A percentile compares a stretch with the other conserved stretches of the same genome.
phyloP scores from a whole-genome alignment of 2,888 invertebrate genomes.

The Anthrax anthrax region DNA sequence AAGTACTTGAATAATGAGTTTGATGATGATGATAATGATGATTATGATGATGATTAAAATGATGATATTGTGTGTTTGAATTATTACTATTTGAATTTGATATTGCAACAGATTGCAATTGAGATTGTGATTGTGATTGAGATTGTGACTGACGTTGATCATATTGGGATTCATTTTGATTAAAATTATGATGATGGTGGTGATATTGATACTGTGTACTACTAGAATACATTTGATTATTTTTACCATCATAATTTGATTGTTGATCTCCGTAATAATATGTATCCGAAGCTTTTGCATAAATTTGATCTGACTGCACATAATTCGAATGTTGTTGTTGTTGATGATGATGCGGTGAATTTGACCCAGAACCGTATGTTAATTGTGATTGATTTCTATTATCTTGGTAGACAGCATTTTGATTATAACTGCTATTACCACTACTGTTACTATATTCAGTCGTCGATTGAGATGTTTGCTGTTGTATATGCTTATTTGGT shows the following conservation, averaged over 20 bases:
- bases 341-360: constrained; percentile 18
- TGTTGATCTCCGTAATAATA: constrained; percentile 17
- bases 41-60: constrained; percentile 5
- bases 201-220: constrained; percentile 22
- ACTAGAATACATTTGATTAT: constrained; percentile 32
- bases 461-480: constrained; percentile 8
- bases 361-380: constrained; percentile 22
- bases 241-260: constrained; percentile 34
- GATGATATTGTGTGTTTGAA: constrained; percentile 11
- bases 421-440: constrained; percentile 13
- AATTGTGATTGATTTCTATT: constrained; percentile 12
- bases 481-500: constrained; percentile 15
- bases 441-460: constrained; percentile 14
- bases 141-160: constrained; percentile 30
- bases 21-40: not conserved
- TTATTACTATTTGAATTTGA: not conserved
- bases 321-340: constrained; percentile 7
- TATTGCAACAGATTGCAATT: constrained; percentile 6
- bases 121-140: constrained; percentile 19
- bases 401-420: constrained; percentile 13
- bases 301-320: constrained; percentile 16
- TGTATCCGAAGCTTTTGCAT: constrained; percentile 18
- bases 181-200: constrained; percentile 3
- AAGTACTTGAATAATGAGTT: not conserved
- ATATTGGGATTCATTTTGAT: constrained; percentile 19